Percentiles rank a stretch among this genome's conserved stretches.
phyloP scores from a whole-genome alignment of 2,888 invertebrate genomes.

The Penaeus monodon region DNA sequence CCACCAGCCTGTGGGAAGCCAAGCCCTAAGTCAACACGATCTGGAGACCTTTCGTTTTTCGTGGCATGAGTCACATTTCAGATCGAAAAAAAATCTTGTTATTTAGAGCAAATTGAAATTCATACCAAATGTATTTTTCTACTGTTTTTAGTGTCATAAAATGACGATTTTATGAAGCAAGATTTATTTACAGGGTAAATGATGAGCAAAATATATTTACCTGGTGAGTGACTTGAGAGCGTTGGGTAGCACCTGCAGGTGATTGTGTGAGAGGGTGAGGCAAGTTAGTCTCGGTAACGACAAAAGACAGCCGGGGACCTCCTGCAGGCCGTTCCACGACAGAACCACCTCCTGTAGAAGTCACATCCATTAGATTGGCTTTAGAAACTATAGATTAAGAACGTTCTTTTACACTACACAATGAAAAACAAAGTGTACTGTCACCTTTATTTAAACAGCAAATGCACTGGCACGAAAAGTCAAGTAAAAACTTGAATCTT shows the following conservation, averaged over 20 bases:
- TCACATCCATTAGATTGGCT: background rate
- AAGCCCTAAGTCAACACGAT: no score
- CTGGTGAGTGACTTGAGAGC: conserved; percentile 67
- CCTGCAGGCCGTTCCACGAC: conserved; percentile 80
- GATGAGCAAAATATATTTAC: background rate
- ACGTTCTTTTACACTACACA: no score
- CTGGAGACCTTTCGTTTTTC: no score
- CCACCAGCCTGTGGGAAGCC: conserved; percentile 67
- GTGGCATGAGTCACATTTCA: no score
- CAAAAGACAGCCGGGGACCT: conserved; percentile 75
- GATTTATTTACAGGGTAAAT: background rate
- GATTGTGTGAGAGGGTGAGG: conserved; percentile 76
- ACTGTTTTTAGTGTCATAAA: no score
- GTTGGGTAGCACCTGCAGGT: conserved; percentile 72
- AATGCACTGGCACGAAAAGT: no score
- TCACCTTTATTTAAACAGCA: background rate
- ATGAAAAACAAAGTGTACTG: no score
- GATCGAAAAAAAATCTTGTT: no score
- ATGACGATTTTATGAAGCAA: background rate
- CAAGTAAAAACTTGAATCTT: background rate
- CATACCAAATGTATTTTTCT: no score
- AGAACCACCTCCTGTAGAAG: conserved; percentile 76
- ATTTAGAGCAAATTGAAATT: no score
- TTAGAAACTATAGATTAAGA: background rate
- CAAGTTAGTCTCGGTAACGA: conserved; percentile 75